These are phyloP conservation scores for Listronotus oregonensis DNA, from an alignment of 1,140 invertebrate genomes.

Conservation along the genomic window DNA sequence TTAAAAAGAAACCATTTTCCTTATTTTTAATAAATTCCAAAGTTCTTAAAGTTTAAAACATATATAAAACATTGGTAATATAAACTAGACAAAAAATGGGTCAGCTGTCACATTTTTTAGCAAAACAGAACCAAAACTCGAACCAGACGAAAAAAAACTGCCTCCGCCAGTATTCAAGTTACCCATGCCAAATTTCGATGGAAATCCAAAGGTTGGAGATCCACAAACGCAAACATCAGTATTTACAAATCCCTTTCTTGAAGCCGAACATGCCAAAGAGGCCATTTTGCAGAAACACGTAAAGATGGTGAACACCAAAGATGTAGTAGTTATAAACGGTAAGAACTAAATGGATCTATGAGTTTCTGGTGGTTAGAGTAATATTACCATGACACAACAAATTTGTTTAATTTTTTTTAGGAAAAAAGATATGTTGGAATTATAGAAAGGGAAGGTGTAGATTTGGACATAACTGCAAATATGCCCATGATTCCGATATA, in stretches of 20 bases:
- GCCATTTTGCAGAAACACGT: constrained; percentile 91
- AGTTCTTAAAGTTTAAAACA: too few relatives aligned
- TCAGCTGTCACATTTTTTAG: constrained; percentile 53
- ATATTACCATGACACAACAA: too few relatives aligned
- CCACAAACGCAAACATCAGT: constrained; percentile 65
- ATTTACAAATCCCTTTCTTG: constrained; percentile 88
- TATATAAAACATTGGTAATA: constrained; percentile 6
- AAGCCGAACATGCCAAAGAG: constrained; percentile 81
- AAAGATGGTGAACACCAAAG: constrained; percentile 82
- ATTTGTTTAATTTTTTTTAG: constrained; percentile 19
- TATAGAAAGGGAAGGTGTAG: constrained; percentile 87
- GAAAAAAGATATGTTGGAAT: constrained; percentile 90
- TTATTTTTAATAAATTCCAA: too few relatives aligned
- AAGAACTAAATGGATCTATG: too few relatives aligned
- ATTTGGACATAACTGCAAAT: constrained; percentile 91
- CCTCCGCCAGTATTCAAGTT: constrained; percentile 41
- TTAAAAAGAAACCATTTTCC: too few relatives aligned
- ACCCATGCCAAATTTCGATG: constrained; percentile 61
- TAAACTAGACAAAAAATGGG: constrained; percentile 46
- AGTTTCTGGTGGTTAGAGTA: too few relatives aligned
- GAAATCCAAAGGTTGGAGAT: constrained; percentile 42
- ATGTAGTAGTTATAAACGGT: constrained; percentile 80
- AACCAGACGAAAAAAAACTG: constrained; percentile 4
- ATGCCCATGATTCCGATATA: constrained; percentile 88
- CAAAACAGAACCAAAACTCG: constrained; percentile 28